These are phyloP conservation scores for Andrena hattorfiana DNA, from an alignment of 2,888 invertebrate species.

Conservation along the genomic window DNA sequence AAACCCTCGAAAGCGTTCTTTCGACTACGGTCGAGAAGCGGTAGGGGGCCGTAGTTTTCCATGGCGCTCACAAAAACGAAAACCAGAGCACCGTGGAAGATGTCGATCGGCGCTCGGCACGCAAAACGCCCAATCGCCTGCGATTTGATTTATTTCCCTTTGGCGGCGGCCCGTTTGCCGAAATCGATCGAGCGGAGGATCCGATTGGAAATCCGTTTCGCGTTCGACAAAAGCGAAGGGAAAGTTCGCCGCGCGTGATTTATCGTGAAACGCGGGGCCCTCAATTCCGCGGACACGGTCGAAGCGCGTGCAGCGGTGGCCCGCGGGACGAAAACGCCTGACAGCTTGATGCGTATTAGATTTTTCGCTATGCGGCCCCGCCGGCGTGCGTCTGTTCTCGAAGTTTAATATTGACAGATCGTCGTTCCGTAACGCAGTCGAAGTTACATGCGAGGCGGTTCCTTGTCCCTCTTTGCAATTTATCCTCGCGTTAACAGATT, in stretches of 20 bases:
- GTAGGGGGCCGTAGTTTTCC: constrained; percentile 15
- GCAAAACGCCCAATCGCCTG: background rate
- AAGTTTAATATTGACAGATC: constrained; percentile 10
- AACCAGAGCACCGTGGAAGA: constrained; percentile 1
- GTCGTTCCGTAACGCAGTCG: constrained; percentile 1
- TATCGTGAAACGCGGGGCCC: background rate
- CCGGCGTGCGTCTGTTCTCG: background rate
- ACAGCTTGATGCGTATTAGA: constrained; percentile 11
- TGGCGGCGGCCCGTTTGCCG: background rate
- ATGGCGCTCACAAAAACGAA: background rate
- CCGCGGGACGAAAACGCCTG: constrained; percentile 1
- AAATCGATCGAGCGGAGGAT: background rate
- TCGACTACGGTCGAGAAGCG: background rate
- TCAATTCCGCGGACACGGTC: background rate
- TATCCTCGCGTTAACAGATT: background rate
- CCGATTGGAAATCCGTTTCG: background rate
- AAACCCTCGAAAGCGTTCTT: constrained; percentile 19
- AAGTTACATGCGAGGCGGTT: background rate
- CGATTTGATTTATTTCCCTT: constrained; percentile 24
- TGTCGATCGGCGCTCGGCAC: background rate
- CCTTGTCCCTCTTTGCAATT: background rate
- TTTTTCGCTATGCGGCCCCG: background rate
- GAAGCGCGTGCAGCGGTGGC: background rate
- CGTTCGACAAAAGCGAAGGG: background rate
- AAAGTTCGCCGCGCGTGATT: background rate